These are phyloP conservation scores for Sinocyclocheilus anophthalmus DNA, from an alignment of 2,113 vertebrate genomes.

Conservation along the genomic window DNA sequence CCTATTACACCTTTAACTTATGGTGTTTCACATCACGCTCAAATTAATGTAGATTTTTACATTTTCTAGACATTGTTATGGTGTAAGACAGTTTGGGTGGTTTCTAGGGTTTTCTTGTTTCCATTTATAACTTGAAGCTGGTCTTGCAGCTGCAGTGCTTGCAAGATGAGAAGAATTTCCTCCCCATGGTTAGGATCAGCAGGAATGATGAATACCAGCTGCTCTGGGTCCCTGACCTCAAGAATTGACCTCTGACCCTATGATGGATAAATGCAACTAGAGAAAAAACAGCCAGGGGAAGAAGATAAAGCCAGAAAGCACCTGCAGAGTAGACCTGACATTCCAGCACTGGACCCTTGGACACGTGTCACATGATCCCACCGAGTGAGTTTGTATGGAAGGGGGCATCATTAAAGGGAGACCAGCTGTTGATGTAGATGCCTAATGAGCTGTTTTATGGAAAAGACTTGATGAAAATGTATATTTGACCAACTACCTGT, in stretches of 20 bases:
- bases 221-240: conserved; percentile 58
- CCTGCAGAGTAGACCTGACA: conserved; percentile 71
- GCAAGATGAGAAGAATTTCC: conserved; percentile 43
- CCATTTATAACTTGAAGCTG: conserved; percentile 48
- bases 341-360: conserved; percentile 74
- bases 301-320: conserved; percentile 65
- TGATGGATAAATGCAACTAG: conserved; percentile 57
- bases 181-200: conserved; percentile 43
- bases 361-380: conserved; percentile 72
- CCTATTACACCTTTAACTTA: too few relatives aligned
- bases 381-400: conserved; percentile 62
- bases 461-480: conserved; percentile 56
- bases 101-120: conserved; percentile 1
- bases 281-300: conserved; percentile 54
- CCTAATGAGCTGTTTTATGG: conserved; percentile 70
- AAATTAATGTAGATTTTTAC: conserved; percentile 53
- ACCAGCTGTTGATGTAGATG: conserved; percentile 72
- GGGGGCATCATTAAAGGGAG: conserved; percentile 56
- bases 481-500: conserved; percentile 4
- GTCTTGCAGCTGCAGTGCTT: conserved; percentile 42
- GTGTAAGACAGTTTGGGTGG: conserved; percentile 65
- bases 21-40: conserved; percentile 57
- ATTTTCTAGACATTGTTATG: conserved; percentile 39
- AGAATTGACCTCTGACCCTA: conserved; percentile 61
- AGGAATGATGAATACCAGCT: conserved; percentile 66